Conservation (phyloP, 2,113 vertebrate genomes). For the Macheiramphus alcinus region DNA sequence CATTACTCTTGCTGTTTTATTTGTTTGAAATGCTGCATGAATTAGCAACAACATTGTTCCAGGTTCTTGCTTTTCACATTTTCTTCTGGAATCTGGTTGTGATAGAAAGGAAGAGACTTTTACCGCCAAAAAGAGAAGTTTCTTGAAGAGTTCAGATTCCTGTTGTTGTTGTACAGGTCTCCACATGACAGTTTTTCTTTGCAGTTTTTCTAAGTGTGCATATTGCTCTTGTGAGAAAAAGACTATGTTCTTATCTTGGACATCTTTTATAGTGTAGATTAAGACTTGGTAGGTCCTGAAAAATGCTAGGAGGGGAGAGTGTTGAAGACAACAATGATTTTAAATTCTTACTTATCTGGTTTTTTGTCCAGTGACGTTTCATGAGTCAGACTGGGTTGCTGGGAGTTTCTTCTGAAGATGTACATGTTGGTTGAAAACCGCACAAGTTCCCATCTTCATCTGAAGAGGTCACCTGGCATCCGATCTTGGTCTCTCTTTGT, state of each 20-base stretch:
- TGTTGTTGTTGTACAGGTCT: background rate
- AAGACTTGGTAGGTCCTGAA: background rate
- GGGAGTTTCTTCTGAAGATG: slow-evolving; percentile 70
- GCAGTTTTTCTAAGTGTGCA: background rate
- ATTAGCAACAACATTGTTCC: background rate
- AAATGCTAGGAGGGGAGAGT: background rate
- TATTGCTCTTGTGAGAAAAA: background rate
- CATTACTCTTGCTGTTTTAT: background rate
- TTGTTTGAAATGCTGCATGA: background rate
- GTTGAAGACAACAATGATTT: background rate
- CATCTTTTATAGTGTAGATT: background rate
- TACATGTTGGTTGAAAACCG: slow-evolving; percentile 89
- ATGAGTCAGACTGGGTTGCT: background rate
- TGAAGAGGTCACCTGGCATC: slow-evolving; percentile 89
- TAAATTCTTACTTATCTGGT: background rate
- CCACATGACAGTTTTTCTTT: background rate
- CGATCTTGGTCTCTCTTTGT: slow-evolving; percentile 95
- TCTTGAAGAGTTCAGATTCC: background rate
- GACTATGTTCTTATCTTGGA: background rate
- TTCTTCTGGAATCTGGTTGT: background rate
- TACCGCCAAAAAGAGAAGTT: background rate
- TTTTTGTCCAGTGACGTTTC: background rate
- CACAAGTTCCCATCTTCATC: slow-evolving; percentile 76
- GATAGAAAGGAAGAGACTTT: background rate
- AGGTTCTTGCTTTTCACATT: background rate